Conservation (phyloP, 2,888 invertebrate genomes). For the Eubasilissa splendida region DNA sequence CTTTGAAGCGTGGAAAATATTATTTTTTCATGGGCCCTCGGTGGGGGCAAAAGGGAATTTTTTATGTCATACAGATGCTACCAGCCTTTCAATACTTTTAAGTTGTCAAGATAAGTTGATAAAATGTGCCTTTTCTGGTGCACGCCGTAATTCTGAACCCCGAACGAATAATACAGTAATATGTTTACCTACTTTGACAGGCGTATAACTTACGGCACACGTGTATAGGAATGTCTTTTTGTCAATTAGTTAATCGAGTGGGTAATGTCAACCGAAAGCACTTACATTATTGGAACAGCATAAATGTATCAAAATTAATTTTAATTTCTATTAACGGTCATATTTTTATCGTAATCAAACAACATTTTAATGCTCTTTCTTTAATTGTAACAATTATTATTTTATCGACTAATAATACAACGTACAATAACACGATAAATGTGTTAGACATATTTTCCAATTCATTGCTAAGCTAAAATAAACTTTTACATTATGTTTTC, state of each 20-base stretch:
- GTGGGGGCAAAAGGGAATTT: slow-evolving; percentile 1
- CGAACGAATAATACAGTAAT: slow-evolving; percentile 27
- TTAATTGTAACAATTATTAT: too few species aligned
- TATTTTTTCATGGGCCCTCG: slow-evolving; percentile 17
- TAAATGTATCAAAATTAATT: too few species aligned
- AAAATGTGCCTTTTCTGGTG: slow-evolving; percentile 18
- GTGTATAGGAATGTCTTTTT: neutral
- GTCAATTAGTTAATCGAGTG: slow-evolving; percentile 4
- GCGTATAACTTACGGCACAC: neutral
- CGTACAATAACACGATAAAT: too few species aligned
- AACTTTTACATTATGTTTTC: too few species aligned
- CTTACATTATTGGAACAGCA: too few species aligned
- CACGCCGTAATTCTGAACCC: neutral
- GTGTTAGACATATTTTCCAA: too few species aligned
- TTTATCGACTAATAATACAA: too few species aligned
- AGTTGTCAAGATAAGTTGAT: slow-evolving; percentile 12
- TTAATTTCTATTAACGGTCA: too few species aligned
- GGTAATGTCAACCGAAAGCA: too few species aligned
- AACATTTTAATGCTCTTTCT: too few species aligned
- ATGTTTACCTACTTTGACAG: slow-evolving; percentile 6
- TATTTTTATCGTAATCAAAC: too few species aligned
- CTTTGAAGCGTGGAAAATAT: slow-evolving; percentile 19
- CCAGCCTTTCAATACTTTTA: slow-evolving; percentile 30
- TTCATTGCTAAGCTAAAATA: too few species aligned
- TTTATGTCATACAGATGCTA: slow-evolving; percentile 13